These are phyloP conservation scores for Drosophila mimica DNA, from an alignment of 2,888 invertebrate genomes.

Conservation along the genomic window DNA sequence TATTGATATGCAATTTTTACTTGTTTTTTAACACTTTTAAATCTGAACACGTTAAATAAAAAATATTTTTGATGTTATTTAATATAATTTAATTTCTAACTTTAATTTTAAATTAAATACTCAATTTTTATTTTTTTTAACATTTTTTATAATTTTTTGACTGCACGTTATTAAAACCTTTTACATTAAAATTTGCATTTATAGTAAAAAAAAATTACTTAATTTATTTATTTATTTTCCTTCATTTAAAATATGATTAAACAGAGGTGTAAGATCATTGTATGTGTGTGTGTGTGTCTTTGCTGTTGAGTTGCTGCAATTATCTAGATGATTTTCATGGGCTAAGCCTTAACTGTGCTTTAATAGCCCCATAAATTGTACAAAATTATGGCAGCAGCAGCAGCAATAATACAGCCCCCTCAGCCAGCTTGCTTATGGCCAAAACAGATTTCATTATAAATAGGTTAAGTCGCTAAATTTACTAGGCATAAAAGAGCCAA, in stretches of 20 bases:
- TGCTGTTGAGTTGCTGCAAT: conserved; percentile 52
- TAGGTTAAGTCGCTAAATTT: conserved; percentile 79
- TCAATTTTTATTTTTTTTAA: not conserved
- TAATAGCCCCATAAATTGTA: conserved; percentile 67
- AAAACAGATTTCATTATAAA: conserved; percentile 77
- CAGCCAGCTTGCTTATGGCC: conserved; percentile 41
- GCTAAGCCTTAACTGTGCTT: conserved; percentile 70
- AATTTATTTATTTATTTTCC: not conserved
- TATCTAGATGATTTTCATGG: conserved; percentile 61
- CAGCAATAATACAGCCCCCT: conserved; percentile 45
- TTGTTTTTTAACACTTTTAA: not conserved
- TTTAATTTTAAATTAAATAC: not conserved
- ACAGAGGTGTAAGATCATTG: conserved; percentile 55
- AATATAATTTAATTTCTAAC: not conserved
- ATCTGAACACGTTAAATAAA: no score
- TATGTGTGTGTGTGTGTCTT: conserved; percentile 19
- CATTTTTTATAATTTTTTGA: no score
- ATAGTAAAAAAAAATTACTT: not conserved
- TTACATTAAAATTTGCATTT: not conserved
- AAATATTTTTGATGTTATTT: not conserved
- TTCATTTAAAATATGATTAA: not conserved
- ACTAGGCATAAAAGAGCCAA: conserved; percentile 62
- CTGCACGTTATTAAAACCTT: not conserved
- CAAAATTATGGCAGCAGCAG: conserved; percentile 57
- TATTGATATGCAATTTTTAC: no score